Base-by-base conservation (phyloP, 2,888 invertebrate genomes). In the Agrilus biguttatus region DNA sequence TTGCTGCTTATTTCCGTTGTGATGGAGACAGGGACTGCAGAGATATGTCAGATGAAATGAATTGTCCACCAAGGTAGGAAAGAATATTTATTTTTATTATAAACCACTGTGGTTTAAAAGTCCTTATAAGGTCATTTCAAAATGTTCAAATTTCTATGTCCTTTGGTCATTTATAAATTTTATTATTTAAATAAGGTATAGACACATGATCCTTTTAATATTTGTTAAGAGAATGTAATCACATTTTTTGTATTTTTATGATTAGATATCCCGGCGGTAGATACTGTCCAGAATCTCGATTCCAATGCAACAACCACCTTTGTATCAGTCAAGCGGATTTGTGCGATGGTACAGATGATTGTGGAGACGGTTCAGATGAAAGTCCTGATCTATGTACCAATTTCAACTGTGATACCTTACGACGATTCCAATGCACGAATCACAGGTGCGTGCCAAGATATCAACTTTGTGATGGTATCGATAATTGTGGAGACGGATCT, bases 321-420 rank as follows among this genome's bases (percentile, higher is more conserved):
- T 97, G 97, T 66, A 88, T 97, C 32, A 80, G 87, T 6, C 78
- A 85, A 47, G 79, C 83, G 6, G 92, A 93, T 69, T 72, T 90
- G 12, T 96, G 95, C 64, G 95, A 96, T 60, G 93, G 92, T 33
- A 79, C 81, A 23, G 89, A 93, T 56, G 93, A 93, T 64, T 95
- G 93, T 59, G 87, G 90, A 8, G 95, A 96, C 61, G 81, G 79
- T 32, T 85, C 86, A 0, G 95, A 95, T 61, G 95, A 96, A 65
- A 78, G 80, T 33, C 69, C 82, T 1, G 70, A 75, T 10, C 77
- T 90, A 41, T 93, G 86, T 67, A 80, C 78, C 42, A 83, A 84
- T 64, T 86, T 88, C 64, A 84, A 83, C 59, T 92, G 92, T 62
- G 88, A 89, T 56, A 80, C 83, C 1, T 66, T 83, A 45, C 73